Evolutionary conservation across 92 coral and sea anemone genomes (phyloP), one percentile per base, ranked within the genome.

Genomic region (Paramuricea clavata): DNA sequence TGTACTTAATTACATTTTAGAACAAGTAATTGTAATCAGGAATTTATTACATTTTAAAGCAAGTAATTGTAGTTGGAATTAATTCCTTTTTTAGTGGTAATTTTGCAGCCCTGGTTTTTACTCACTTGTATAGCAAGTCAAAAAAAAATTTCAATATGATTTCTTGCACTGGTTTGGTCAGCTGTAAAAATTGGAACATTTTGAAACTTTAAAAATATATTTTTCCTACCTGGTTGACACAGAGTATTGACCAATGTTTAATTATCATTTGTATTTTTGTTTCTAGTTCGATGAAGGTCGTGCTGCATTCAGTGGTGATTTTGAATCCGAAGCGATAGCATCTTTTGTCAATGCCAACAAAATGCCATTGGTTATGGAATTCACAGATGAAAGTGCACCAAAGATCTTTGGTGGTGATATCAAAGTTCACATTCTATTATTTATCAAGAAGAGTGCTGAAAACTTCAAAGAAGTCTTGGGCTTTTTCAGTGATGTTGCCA

Each of bases 351-450:
- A 93, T 76, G 99, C 94, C 70, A 95, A 97, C 94, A 93, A 92
- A 69, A 93, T 97, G 88, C 98, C 99, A 22, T 93, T 97, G 69
- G 98, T 97, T 77, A 97, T 98, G 60, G 99, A 97, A 78, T 97
- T 97, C 90, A 97, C 95, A 78, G 99, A 97, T 72, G 99, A 97
- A 95, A 97, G 95, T 88, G 99, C 99, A 49, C 99, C 99, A 57
- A 97, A 97, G 93, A 97, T 97, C 85, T 97, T 97, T 88, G 98
- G 99, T 42, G 99, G 99, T 32, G 97, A 97, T 0, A 67, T 97
- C 43, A 97, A 97, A 85, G 94, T 93, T 52, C 99, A 97, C 44
- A 81, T 97, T 68, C 91, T 97, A 67, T 78, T 97, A 62, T 97
- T 97, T 69, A 87, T 86, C 62, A 93, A 92, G 91, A 97, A 94